These are phyloP conservation scores for Diglossa cyanea DNA, from an alignment of 2,797 vertebrate genomes.

Conservation along the genomic window DNA sequence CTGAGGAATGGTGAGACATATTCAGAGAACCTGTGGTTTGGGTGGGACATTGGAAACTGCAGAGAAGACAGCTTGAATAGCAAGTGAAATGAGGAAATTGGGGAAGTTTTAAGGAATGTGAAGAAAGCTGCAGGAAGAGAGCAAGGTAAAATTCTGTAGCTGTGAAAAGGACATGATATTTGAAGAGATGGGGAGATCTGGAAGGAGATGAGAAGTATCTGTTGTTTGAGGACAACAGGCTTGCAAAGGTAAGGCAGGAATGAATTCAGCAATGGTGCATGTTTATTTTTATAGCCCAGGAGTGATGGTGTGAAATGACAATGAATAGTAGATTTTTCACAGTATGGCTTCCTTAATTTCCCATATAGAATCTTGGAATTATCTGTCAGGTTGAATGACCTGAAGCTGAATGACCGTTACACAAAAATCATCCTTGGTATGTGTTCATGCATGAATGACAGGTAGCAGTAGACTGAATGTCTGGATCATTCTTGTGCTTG, in stretches of 20 bases:
- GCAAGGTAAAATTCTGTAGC: neutral
- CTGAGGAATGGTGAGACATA: neutral
- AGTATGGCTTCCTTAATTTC: neutral
- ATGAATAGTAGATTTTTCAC: neutral
- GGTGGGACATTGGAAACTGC: neutral
- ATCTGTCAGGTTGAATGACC: neutral
- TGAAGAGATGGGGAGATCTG: neutral
- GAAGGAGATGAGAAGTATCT: neutral
- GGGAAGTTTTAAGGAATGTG: neutral
- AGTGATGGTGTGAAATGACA: neutral
- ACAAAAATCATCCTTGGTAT: neutral
- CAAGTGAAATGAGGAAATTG: neutral
- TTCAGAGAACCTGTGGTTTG: neutral
- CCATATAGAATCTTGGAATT: neutral
- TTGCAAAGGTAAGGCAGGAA: neutral
- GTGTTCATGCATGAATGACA: neutral
- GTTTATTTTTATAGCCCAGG: neutral
- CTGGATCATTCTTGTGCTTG: neutral
- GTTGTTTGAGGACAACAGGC: neutral
- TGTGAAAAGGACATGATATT: neutral
- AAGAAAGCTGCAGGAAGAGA: neutral
- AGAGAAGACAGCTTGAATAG: neutral
- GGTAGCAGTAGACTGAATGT: neutral
- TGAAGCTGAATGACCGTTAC: neutral
- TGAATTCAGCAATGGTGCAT: neutral